Evolutionary conservation across 2,113 vertebrate genomes (phyloP).

Genomic region (Boulengeromyrus knoepffleri): DNA sequence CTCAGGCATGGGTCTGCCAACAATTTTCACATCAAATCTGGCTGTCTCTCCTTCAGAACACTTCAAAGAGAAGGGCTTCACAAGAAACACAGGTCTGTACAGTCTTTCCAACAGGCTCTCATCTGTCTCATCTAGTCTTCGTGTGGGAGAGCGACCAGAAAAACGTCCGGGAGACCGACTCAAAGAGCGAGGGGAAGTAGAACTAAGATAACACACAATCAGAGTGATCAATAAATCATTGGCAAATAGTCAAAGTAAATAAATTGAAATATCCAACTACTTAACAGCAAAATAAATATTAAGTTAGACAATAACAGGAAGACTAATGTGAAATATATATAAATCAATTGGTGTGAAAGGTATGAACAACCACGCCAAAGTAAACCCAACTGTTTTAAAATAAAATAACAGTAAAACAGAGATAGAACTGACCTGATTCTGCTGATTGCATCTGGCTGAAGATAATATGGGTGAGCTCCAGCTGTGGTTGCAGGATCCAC

Average conservation of each 20-base stretch:
- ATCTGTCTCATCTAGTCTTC: conserved; percentile 90
- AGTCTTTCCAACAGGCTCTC: conserved; percentile 88
- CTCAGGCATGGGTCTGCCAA: conserved; percentile 96
- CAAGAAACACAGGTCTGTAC: conserved; percentile 93
- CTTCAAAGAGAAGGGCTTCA: conserved; percentile 87
- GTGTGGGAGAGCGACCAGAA: conserved; percentile 79
- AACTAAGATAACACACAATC: conserved; percentile 55
- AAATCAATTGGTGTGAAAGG: background rate
- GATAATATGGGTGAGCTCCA: conserved; percentile 72
- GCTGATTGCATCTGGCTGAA: conserved; percentile 76
- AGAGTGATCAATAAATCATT: background rate
- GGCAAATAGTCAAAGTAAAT: background rate
- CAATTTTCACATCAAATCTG: conserved; percentile 95
- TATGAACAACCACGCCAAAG: background rate
- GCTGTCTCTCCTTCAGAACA: conserved; percentile 93
- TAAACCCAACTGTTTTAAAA: background rate
- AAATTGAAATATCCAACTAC: background rate
- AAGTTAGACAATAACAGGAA: background rate
- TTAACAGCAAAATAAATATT: background rate
- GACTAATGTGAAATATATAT: background rate
- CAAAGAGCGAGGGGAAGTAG: conserved; percentile 76
- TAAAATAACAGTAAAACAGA: background rate
- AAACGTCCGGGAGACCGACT: conserved; percentile 66
- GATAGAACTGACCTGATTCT: conserved; percentile 72
- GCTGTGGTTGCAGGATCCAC: conserved; percentile 76